phyloP scores from a whole-genome alignment of 2,797 vertebrate genomes.

The Liasis olivaceus region DNA sequence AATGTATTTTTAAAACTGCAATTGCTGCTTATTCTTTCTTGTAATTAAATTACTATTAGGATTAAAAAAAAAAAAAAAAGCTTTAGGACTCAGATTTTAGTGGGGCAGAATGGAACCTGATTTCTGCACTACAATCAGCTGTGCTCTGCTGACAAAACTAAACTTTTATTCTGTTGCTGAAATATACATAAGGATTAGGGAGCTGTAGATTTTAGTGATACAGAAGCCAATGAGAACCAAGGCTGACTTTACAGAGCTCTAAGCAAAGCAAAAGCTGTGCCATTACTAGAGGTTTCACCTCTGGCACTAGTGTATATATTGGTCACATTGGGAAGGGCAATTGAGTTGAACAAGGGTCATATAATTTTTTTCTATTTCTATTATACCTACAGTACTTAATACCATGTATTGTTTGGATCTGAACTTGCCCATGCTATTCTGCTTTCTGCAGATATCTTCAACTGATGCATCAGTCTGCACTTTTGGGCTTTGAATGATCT shows the following conservation, averaged over 20 bases:
- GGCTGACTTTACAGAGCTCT: neutral
- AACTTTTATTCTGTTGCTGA: constrained; percentile 45
- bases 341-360: neutral
- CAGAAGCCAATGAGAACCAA: neutral
- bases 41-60: constrained; percentile 30
- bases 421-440: neutral
- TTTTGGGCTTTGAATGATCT: neutral
- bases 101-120: constrained; percentile 35
- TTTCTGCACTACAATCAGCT: constrained; percentile 46
- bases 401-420: neutral
- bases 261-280: neutral
- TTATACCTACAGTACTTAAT: neutral
- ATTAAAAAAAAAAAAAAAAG: neutral
- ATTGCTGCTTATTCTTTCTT: neutral
- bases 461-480: neutral
- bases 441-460: neutral
- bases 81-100: neutral
- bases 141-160: constrained; percentile 60
- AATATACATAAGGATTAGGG: constrained; percentile 33
- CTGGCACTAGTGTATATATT: neutral
- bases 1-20: neutral
- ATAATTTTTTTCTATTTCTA: neutral
- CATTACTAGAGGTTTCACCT: constrained; percentile 31
- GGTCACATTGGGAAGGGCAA: neutral
- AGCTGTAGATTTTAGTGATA: constrained; percentile 16